Evolutionary conservation across 37 sponge, comb jelly and placozoan genomes (phyloP), one percentile per base, ranked within the genome.

Genomic region (Halichondria panicea): DNA sequence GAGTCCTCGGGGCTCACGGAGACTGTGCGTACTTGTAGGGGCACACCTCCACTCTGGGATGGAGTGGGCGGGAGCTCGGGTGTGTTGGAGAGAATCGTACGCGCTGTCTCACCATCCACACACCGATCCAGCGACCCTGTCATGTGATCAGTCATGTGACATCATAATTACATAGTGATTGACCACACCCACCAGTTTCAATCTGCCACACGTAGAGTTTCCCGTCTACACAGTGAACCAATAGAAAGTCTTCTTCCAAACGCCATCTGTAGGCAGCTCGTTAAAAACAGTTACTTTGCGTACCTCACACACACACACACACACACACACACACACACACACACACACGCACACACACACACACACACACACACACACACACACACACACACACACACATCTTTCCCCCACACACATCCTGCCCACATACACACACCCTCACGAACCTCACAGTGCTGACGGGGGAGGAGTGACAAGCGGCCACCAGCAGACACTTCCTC

Each of bases 121-220:
- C 84, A 87, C 5, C 92, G 69, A 43, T 91, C 92, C 43, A 91
- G 69, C 18, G 84, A 71, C 58, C 92, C 92, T 91, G 48, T 0
- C 11, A 18, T 55, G 56, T 55, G 56, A n/a, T n/a, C n/a, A n/a
- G 4, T 48, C 13, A 48, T 48, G 11, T 11, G 15, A 48, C 13
- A 8, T 11, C 38, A 68, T 18, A 43, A n/a, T 43, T 59, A 24
- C 12, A 59, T 27, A 59, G 19, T n/a, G 8, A 8, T 59, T 12
- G 27, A 59, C 60, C 27, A 59, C 19, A 45, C 80, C 28, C 48
- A 81, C 90, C 83, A 54, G 93, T 86, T 55, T 92, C 96, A 30
- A 87, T 81, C 75, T 92, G 91, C 96, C 93, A 96, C 7, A 96
- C 88, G 58, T 84, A 96, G 41, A 96, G 85, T 2, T 66, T 86